Percentiles rank a stretch among this genome's conserved stretches.
Evolutionary conservation across 2,888 invertebrate species (phyloP).

Genomic region (Keiferia lycopersicella): DNA sequence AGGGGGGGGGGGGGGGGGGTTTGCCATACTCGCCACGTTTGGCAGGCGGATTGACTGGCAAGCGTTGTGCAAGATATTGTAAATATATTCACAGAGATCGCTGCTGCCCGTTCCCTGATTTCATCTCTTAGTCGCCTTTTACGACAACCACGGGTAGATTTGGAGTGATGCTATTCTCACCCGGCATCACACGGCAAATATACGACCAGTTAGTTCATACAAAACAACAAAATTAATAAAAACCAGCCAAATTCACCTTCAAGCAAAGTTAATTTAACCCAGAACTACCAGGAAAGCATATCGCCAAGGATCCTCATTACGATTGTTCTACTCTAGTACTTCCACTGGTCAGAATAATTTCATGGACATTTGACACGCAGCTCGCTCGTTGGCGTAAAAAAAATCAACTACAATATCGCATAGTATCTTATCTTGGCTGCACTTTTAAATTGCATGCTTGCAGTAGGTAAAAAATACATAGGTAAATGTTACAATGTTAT

Average conservation of each 20-base stretch:
- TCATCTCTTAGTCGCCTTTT: no score
- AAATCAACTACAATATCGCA: not conserved
- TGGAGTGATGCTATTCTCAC: no score
- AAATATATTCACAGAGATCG: no score
- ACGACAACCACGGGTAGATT: no score
- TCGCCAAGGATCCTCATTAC: not conserved
- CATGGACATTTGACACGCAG: constrained; percentile 7
- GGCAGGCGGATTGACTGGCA: no score
- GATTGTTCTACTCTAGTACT: constrained; percentile 5
- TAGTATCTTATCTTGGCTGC: not conserved
- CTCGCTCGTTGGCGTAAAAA: not conserved
- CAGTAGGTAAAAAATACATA: not conserved
- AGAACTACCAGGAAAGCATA: constrained; percentile 25
- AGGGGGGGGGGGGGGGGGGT: no score
- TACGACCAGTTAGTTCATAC: no score
- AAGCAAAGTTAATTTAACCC: constrained; percentile 16
- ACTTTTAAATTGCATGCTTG: not conserved
- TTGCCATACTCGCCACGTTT: no score
- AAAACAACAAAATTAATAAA: no score
- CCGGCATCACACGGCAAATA: no score
- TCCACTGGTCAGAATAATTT: constrained; percentile 5
- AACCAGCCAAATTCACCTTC: not conserved
- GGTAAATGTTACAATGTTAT: not conserved
- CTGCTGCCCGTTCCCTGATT: no score
- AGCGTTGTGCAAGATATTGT: no score